Conservation (phyloP, 2,888 invertebrate species). For the Fragum sueziense region DNA sequence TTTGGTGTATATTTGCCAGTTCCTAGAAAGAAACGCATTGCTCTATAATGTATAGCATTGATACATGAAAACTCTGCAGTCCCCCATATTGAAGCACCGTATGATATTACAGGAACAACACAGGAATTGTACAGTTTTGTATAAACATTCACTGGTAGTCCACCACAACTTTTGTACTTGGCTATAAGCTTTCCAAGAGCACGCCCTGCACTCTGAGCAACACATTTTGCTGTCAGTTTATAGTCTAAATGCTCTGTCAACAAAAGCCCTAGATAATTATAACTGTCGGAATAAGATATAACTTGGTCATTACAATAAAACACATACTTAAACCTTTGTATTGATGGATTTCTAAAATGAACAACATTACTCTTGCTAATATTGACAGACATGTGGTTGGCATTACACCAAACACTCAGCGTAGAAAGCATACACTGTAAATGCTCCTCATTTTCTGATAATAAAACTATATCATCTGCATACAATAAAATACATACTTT, state of each 20-base stretch:
- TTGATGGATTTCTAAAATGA: conserved; percentile 6
- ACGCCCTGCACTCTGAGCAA: conserved; percentile 21
- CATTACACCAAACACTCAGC: conserved; percentile 25
- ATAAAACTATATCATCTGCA: conserved; percentile 17
- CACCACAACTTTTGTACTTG: conserved; percentile 12
- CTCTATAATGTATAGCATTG: conserved; percentile 10
- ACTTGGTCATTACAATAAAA: neutral
- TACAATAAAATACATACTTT: conserved; percentile 15
- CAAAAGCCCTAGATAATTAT: conserved; percentile 15
- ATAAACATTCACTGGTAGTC: conserved; percentile 23
- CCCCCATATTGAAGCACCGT: conserved; percentile 24
- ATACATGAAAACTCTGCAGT: neutral
- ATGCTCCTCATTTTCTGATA: conserved; percentile 9
- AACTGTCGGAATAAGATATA: neutral
- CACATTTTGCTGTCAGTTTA: conserved; percentile 14
- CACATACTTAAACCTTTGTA: neutral
- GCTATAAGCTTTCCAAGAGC: conserved; percentile 7
- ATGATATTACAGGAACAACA: conserved; percentile 4
- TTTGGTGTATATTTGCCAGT: conserved; percentile 29
- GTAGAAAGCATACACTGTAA: neutral
- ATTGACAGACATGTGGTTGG: conserved; percentile 13
- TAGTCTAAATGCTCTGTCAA: conserved; percentile 20
- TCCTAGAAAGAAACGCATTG: too few relatives aligned
- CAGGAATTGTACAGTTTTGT: conserved; percentile 20
- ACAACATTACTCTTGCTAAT: conserved; percentile 4